These are phyloP conservation scores for Diabrotica undecimpunctata DNA, from an alignment of 1,140 invertebrate genomes.

Conservation along the genomic window DNA sequence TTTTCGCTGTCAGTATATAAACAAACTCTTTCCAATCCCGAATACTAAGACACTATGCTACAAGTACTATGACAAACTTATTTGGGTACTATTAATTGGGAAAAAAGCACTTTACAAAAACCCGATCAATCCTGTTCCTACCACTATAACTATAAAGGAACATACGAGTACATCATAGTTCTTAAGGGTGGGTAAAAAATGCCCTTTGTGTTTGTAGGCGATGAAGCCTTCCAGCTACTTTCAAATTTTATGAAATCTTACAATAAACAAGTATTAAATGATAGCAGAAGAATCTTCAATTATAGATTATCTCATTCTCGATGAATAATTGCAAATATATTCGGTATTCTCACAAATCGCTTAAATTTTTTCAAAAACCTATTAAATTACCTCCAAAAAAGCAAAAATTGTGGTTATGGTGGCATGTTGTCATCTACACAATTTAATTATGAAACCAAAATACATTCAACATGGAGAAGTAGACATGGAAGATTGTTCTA, in stretches of 20 bases:
- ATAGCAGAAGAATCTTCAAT: conserved; percentile 15
- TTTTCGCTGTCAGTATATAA: too few relatives aligned
- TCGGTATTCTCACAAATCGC: conserved; percentile 6
- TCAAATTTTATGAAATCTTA: conserved; percentile 12
- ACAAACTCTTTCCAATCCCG: too few relatives aligned
- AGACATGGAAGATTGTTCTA: conserved; percentile 5
- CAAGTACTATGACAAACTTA: too few relatives aligned
- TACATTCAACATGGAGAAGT: conserved; percentile 11
- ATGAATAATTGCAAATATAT: conserved; percentile 15
- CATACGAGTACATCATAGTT: too few relatives aligned
- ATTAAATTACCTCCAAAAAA: conserved; percentile 12
- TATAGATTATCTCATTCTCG: conserved; percentile 14
- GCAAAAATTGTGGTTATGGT: conserved; percentile 7
- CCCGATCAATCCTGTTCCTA: too few relatives aligned
- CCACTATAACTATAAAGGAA: too few relatives aligned
- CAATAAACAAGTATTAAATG: conserved; percentile 6
- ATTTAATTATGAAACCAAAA: conserved; percentile 15
- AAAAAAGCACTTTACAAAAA: too few relatives aligned
- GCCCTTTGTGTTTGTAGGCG: neutral
- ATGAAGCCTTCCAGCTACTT: neutral
- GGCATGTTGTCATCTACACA: conserved; percentile 15
- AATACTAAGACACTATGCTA: too few relatives aligned
- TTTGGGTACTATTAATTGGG: too few relatives aligned
- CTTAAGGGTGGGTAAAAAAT: too few relatives aligned
- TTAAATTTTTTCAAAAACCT: conserved; percentile 9